A percentile compares a stretch with the other conserved stretches of the same genome.
These are phyloP conservation scores for Athalia cordata DNA, from an alignment of 2,888 invertebrate genomes.

Conservation along the genomic window DNA sequence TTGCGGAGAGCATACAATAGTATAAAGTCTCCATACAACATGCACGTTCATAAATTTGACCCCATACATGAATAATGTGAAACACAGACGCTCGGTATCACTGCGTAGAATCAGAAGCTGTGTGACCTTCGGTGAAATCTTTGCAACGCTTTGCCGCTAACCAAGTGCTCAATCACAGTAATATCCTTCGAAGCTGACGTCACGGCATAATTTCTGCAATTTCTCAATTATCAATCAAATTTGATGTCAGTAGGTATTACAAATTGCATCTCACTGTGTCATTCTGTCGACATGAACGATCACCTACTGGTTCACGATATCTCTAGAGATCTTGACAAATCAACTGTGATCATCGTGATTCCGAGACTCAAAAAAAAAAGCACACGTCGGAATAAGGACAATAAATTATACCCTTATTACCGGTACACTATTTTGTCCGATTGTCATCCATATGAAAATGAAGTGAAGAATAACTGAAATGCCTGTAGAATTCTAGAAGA, in stretches of 20 bases:
- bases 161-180: conserved; percentile 67
- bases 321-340: neutral
- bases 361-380: too few species aligned
- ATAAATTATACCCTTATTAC: too few species aligned
- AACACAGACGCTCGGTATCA: neutral
- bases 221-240: conserved; percentile 68
- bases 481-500: too few species aligned
- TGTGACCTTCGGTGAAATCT: conserved; percentile 57
- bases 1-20: too few species aligned
- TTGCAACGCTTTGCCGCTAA: conserved; percentile 48
- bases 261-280: conserved; percentile 49
- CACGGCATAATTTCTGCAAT: conserved; percentile 65
- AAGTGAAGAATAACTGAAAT: too few species aligned
- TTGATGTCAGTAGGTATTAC: conserved; percentile 56
- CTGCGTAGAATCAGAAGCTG: conserved; percentile 30
- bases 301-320: too few species aligned
- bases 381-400: too few species aligned
- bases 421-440: too few species aligned
- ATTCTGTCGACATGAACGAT: conserved; percentile 15
- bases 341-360: too few species aligned
- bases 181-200: conserved; percentile 60
- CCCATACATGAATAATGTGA: neutral
- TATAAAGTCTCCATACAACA: too few species aligned
- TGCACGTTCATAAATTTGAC: too few species aligned
- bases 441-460: too few species aligned